These are phyloP conservation scores for Mesochorus sp. DNA, from an alignment of 2,888 invertebrate species.

Conservation along the genomic window DNA sequence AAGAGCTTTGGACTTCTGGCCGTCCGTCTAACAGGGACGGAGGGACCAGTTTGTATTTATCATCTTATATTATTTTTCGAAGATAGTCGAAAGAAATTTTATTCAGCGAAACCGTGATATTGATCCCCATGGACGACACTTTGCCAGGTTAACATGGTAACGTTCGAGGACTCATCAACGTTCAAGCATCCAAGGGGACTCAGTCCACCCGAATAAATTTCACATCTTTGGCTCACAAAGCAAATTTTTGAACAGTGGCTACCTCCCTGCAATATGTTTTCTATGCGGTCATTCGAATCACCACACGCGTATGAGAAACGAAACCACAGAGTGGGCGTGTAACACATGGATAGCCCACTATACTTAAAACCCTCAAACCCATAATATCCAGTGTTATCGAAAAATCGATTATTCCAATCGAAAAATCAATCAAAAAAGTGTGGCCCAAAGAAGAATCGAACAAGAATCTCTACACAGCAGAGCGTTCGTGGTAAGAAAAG, in stretches of 20 bases:
- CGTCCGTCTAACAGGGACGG: slow-evolving; percentile 73
- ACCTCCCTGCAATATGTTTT: slow-evolving; percentile 66
- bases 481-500: background rate
- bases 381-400: slow-evolving; percentile 38
- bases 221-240: background rate
- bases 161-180: background rate
- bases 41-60: slow-evolving; percentile 47
- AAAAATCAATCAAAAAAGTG: slow-evolving; percentile 42
- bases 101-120: background rate
- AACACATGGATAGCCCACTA: slow-evolving; percentile 13
- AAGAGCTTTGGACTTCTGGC: slow-evolving; percentile 79
- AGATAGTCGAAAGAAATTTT: slow-evolving; percentile 12
- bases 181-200: background rate
- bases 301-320: slow-evolving; percentile 68
- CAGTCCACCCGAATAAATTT: background rate
- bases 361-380: slow-evolving; percentile 43
- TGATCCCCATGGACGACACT: background rate
- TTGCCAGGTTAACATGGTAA: background rate
- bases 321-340: slow-evolving; percentile 42
- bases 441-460: slow-evolving; percentile 7
- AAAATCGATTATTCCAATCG: slow-evolving; percentile 48
- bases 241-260: slow-evolving; percentile 25
- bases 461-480: background rate
- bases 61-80: slow-evolving; percentile 20
- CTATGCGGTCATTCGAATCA: slow-evolving; percentile 75